Evolutionary conservation across 2,888 invertebrate genomes (phyloP).

Genomic region (Drosophila colorata): DNA sequence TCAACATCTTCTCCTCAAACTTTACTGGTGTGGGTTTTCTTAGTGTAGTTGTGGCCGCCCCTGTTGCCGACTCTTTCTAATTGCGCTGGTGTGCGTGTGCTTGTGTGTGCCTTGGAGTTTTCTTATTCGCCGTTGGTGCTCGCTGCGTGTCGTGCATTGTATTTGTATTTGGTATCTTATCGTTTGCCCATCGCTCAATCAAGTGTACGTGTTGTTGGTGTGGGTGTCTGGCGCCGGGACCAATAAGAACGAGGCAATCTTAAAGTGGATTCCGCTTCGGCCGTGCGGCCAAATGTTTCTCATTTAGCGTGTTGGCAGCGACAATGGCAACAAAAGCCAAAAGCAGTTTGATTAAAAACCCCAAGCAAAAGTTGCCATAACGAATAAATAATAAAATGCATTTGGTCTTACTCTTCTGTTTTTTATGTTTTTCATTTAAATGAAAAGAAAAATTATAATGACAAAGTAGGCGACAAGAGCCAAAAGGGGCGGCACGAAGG

Average conservation of each 20-base stretch:
- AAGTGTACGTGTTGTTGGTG: constrained; percentile 41
- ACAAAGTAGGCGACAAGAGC: constrained; percentile 76
- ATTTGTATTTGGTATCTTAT: constrained; percentile 51
- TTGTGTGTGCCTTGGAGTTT: constrained; percentile 33
- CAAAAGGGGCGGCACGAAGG: constrained; percentile 7
- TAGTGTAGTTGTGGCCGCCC: constrained; percentile 27
- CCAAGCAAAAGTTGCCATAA: constrained; percentile 54
- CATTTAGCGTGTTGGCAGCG: constrained; percentile 13
- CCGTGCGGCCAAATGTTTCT: constrained; percentile 22
- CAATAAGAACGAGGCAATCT: constrained; percentile 62
- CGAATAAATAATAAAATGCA: constrained; percentile 78
- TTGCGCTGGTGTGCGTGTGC: constrained; percentile 23
- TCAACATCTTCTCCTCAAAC: constrained; percentile 45
- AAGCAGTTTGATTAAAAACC: constrained; percentile 63
- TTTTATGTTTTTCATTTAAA: constrained; percentile 47
- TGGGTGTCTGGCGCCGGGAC: constrained; percentile 43
- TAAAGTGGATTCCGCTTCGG: constrained; percentile 24
- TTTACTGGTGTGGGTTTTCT: constrained; percentile 73
- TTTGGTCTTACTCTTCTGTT: constrained; percentile 53
- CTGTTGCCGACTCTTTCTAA: constrained; percentile 53
- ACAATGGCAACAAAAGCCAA: constrained; percentile 21
- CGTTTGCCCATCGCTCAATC: constrained; percentile 39
- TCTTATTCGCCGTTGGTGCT: constrained; percentile 66
- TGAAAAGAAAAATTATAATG: constrained; percentile 72
- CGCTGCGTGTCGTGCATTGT: constrained; percentile 35